Evolutionary conservation across 2,888 invertebrate genomes (phyloP).

Genomic region (Orthosia cruda): DNA sequence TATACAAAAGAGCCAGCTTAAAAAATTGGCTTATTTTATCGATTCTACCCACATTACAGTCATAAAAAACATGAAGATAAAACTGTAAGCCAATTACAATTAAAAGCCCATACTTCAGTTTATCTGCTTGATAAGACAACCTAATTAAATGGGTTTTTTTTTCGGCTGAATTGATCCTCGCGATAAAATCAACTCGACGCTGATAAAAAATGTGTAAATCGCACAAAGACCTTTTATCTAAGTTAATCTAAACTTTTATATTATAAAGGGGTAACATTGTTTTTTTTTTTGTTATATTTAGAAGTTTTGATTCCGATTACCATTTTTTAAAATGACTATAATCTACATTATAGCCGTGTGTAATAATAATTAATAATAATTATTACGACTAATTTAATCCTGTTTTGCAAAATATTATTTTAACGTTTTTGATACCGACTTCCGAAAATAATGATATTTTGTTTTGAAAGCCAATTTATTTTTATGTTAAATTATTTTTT

Average conservation of each 20-base stretch:
- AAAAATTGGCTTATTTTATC: slow-evolving; percentile 19
- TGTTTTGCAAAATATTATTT: no score
- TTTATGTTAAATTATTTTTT: no score
- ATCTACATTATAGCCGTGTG: no score
- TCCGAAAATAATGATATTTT: no score
- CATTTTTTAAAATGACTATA: no score
- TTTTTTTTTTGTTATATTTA: background rate
- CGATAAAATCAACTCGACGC: slow-evolving; percentile 25
- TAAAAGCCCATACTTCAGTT: slow-evolving; percentile 41
- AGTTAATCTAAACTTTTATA: background rate
- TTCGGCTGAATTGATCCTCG: slow-evolving; percentile 48
- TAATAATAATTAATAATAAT: no score
- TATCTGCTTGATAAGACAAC: slow-evolving; percentile 56
- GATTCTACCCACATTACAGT: slow-evolving; percentile 29
- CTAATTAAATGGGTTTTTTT: slow-evolving; percentile 52
- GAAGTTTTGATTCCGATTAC: background rate
- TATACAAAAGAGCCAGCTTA: background rate
- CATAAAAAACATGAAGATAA: slow-evolving; percentile 45
- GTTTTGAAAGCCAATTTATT: no score
- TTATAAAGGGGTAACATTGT: background rate
- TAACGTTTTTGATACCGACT: no score
- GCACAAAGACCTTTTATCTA: slow-evolving; percentile 6
- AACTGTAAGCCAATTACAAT: slow-evolving; percentile 39
- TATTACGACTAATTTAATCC: no score
- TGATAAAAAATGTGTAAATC: slow-evolving; percentile 33